Percentiles rank a stretch among this genome's conserved stretches.
These are phyloP conservation scores for Halictus quadricinctus DNA, from an alignment of 2,888 invertebrate species.

Conservation along the genomic window DNA sequence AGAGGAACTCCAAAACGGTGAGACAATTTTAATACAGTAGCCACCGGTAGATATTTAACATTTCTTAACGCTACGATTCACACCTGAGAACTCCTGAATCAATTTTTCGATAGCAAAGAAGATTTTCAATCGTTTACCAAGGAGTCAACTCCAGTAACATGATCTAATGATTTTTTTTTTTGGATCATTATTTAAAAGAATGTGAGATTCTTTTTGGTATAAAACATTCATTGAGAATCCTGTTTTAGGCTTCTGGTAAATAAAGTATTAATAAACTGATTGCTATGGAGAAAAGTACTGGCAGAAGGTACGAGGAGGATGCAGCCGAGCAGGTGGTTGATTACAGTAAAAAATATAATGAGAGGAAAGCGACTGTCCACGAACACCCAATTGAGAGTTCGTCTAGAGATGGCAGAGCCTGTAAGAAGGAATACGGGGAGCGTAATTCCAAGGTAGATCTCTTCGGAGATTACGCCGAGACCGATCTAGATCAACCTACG, in stretches of 20 bases:
- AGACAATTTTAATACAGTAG: not conserved
- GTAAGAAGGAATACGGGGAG: conserved; percentile 73
- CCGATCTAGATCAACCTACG: conserved; percentile 95
- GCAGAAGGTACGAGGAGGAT: conserved; percentile 72
- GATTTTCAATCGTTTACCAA: not conserved
- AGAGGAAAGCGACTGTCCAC: conserved; percentile 66
- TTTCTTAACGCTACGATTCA: not conserved
- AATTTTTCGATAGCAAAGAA: not conserved
- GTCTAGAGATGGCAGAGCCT: conserved; percentile 41
- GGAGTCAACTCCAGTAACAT: not conserved
- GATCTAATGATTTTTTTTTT: not conserved
- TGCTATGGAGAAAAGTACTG: conserved; percentile 47
- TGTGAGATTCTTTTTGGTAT: not conserved
- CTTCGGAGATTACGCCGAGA: conserved; percentile 91
- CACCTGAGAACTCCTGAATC: not conserved
- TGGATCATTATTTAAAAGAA: not conserved
- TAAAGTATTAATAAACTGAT: conserved; percentile 6
- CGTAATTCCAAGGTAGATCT: conserved; percentile 74
- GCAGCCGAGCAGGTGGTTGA: conserved; percentile 84
- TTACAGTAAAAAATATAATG: conserved; percentile 84
- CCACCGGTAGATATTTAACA: not conserved
- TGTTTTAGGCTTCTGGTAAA: not conserved
- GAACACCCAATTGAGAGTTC: conserved; percentile 35
- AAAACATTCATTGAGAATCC: not conserved
- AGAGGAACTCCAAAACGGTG: not conserved